These are phyloP conservation scores for Hermaeophaga mercurialis DNA, from an alignment of 2,888 invertebrate species.

Conservation along the genomic window DNA sequence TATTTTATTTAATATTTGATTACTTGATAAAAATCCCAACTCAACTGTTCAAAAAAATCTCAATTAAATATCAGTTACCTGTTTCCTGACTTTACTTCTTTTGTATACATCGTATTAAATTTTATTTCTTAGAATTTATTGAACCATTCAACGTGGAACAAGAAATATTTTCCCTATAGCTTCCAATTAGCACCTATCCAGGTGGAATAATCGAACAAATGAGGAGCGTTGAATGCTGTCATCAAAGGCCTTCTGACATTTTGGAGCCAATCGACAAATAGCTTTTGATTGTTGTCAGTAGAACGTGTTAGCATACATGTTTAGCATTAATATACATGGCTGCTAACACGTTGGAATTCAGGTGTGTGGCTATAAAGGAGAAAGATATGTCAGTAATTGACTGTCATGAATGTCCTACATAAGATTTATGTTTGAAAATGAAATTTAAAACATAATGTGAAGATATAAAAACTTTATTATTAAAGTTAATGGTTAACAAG, in stretches of 20 bases:
- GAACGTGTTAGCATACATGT: slow-evolving; percentile 26
- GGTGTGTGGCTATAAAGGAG: neutral
- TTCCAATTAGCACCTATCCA: neutral
- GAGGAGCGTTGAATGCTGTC: slow-evolving; percentile 1
- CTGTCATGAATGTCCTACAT: neutral
- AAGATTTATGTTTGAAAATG: slow-evolving; percentile 1
- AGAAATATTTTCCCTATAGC: neutral
- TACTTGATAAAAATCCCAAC: too few relatives aligned
- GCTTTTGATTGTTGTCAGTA: slow-evolving; percentile 26
- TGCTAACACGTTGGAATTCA: slow-evolving; percentile 22
- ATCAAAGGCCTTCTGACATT: slow-evolving; percentile 13
- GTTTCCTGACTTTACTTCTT: too few relatives aligned
- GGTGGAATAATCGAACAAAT: neutral
- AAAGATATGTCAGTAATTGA: slow-evolving; percentile 7
- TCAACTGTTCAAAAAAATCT: too few relatives aligned
- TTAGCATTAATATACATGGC: slow-evolving; percentile 25
- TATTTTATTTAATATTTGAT: too few relatives aligned
- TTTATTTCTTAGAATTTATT: neutral
- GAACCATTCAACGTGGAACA: neutral
- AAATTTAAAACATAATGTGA: too few relatives aligned
- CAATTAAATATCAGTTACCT: too few relatives aligned
- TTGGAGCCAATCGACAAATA: slow-evolving; percentile 25
- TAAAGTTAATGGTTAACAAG: too few relatives aligned
- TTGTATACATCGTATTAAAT: too few relatives aligned
- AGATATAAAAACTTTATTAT: too few relatives aligned